Evolutionary conservation across 2,888 invertebrate species (phyloP).

Genomic region (Rugalucina vietnamica): DNA sequence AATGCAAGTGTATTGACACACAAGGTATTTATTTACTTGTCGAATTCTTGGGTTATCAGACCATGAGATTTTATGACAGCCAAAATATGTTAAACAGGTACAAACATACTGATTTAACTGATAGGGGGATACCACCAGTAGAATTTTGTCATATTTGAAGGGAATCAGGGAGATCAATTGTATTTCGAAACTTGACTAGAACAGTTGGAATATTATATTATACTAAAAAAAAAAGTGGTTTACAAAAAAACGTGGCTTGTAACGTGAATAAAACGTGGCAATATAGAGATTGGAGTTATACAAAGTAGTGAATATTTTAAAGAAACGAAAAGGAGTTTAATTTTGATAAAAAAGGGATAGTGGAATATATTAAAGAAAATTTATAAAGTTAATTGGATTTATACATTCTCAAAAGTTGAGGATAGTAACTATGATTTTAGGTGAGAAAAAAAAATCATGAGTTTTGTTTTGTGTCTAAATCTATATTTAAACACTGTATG

Average conservation of each 20-base stretch:
- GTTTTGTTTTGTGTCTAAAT: too few relatives aligned
- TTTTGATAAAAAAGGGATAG: too few relatives aligned
- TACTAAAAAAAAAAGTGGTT: background rate
- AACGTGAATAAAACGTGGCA: background rate
- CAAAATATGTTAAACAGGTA: constrained; percentile 15
- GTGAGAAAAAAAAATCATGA: too few relatives aligned
- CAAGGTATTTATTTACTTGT: constrained; percentile 6
- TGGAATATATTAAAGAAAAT: too few relatives aligned
- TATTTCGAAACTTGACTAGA: background rate
- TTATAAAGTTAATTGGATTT: too few relatives aligned
- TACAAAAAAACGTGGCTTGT: background rate
- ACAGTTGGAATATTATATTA: too few relatives aligned
- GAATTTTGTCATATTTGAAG: background rate
- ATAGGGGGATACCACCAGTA: background rate
- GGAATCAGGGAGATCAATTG: background rate
- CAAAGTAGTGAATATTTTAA: too few relatives aligned
- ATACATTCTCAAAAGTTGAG: too few relatives aligned
- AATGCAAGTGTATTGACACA: background rate
- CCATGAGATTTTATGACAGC: constrained; percentile 25
- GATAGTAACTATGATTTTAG: too few relatives aligned
- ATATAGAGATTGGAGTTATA: too few relatives aligned
- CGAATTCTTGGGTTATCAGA: constrained; percentile 52
- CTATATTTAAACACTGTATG: too few relatives aligned
- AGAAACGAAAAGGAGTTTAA: too few relatives aligned
- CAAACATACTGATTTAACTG: background rate